Percentiles rank a stretch among this genome's conserved stretches.
These are phyloP conservation scores for Agelas oroides DNA, from an alignment of 37 sponge, comb jelly and placozoan genomes.

Conservation along the genomic window DNA sequence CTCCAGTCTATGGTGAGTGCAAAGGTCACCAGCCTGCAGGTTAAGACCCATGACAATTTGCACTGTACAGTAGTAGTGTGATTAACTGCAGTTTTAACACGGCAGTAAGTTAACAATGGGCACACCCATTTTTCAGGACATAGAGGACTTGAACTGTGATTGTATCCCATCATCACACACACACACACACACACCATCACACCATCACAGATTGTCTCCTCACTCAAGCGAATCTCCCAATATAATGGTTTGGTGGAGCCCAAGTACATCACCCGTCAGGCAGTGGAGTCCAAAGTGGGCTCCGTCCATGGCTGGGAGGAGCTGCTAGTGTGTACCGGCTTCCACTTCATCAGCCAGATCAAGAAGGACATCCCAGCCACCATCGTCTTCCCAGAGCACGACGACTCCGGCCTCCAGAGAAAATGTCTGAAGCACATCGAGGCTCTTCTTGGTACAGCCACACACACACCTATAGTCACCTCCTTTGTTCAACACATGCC, in stretches of 20 bases:
- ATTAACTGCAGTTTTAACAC: too few species aligned
- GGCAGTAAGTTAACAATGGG: too few species aligned
- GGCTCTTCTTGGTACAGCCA: constrained; percentile 59
- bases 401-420: constrained; percentile 81
- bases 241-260: constrained; percentile 57
- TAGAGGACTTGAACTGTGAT: too few species aligned
- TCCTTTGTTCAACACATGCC: too few species aligned
- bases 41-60: not conserved
- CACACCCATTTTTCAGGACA: too few species aligned
- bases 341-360: constrained; percentile 76
- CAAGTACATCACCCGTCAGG: constrained; percentile 61
- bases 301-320: constrained; percentile 86
- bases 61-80: not conserved
- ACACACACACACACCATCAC: too few species aligned
- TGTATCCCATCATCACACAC: too few species aligned
- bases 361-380: constrained; percentile 75
- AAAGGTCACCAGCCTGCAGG: not conserved
- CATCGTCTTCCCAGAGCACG: constrained; percentile 91
- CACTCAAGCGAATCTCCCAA: constrained; percentile 64
- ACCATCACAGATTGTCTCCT: constrained; percentile 50
- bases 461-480: too few species aligned
- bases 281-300: constrained; percentile 72
- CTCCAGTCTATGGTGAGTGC: constrained; percentile 75
- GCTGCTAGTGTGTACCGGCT: constrained; percentile 76
- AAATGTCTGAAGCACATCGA: constrained; percentile 71